Percentiles rank a stretch among this genome's conserved stretches.
These are phyloP conservation scores for Malaclemys terrapin DNA, from an alignment of 2,113 vertebrate genomes.

Conservation along the genomic window DNA sequence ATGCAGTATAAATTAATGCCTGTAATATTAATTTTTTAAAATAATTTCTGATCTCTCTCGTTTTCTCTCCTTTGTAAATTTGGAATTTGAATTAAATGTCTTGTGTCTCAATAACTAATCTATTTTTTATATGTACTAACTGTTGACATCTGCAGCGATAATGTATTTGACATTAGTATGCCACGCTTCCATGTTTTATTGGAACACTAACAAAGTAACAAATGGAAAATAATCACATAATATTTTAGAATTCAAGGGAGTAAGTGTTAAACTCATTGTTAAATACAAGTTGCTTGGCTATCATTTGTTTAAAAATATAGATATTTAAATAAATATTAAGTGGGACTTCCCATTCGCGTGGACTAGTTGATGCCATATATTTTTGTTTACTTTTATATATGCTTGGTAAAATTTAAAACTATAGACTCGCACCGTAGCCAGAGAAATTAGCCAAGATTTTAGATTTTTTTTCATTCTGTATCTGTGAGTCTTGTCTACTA, in stretches of 20 bases:
- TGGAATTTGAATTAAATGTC: not conserved
- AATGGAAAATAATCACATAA: not conserved
- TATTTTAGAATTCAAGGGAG: not conserved
- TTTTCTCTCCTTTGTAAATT: not conserved
- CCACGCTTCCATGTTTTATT: not conserved
- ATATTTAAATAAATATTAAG: not conserved
- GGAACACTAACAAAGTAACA: not conserved
- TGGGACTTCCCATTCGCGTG: not conserved
- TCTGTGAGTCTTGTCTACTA: not conserved
- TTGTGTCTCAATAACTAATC: not conserved
- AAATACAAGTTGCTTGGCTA: not conserved
- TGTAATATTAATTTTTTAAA: not conserved
- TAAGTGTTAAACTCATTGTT: accelerated
- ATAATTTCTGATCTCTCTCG: not conserved
- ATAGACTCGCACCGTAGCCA: not conserved
- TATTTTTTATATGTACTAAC: not conserved
- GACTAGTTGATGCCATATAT: not conserved
- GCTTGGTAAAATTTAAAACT: not conserved
- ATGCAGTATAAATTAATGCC: not conserved
- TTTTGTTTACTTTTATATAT: not conserved
- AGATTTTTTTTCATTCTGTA: not conserved
- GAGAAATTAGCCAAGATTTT: not conserved
- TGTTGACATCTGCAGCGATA: not conserved
- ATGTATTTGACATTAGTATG: not conserved
- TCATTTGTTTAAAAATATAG: not conserved